Conservation (phyloP, 1,140 invertebrate genomes). For the Zaprionus taronus region DNA sequence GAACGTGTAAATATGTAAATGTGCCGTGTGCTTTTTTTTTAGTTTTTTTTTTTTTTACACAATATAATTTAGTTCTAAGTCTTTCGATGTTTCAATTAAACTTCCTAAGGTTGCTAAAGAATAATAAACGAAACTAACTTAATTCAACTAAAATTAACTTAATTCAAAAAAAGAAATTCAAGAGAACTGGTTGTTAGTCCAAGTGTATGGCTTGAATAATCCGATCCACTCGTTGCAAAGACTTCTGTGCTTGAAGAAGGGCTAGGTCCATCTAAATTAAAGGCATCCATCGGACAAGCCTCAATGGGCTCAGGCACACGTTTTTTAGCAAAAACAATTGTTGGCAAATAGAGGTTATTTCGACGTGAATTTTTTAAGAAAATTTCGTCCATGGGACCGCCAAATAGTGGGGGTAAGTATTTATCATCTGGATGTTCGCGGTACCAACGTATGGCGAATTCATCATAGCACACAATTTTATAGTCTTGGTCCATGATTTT, state of each 20-base stretch:
- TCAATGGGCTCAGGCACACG: no score
- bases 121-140: conserved; percentile 38
- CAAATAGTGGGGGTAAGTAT: background rate
- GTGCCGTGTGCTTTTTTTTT: conserved; percentile 41
- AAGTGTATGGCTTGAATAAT: no score
- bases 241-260: no score
- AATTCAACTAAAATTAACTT: no score
- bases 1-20: conserved; percentile 45
- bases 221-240: no score
- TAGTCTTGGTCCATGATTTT: background rate
- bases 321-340: no score
- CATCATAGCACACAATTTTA: background rate
- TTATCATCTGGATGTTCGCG: background rate
- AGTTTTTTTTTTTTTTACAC: conserved; percentile 41
- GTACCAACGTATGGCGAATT: background rate
- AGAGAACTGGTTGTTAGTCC: no score
- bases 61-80: conserved; percentile 26
- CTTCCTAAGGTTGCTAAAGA: conserved; percentile 61
- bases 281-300: no score
- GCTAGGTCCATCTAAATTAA: no score
- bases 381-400: background rate
- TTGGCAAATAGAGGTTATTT: background rate
- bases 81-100: conserved; percentile 67
- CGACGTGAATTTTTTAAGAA: background rate
- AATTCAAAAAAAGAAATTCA: no score